These are phyloP conservation scores for Crepidodera aurea DNA, from an alignment of 2,888 invertebrate genomes.

Conservation along the genomic window DNA sequence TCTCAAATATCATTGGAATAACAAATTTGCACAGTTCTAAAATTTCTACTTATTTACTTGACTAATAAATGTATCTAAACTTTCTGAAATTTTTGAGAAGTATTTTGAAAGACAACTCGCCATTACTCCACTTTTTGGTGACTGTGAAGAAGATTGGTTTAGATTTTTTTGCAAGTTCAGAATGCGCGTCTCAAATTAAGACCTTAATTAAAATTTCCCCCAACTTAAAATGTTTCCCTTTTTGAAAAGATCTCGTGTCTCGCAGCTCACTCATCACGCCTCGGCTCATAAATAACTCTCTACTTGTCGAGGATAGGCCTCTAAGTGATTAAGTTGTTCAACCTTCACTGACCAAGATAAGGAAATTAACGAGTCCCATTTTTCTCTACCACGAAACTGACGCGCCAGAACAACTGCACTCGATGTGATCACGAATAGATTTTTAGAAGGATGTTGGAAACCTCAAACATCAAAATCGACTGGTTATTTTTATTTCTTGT, in stretches of 20 bases:
- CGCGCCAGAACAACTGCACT: not conserved
- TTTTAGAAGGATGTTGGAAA: not conserved
- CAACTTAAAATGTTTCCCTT: not conserved
- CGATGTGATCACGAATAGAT: not conserved
- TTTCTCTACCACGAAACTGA: constrained; percentile 22
- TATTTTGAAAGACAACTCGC: no score
- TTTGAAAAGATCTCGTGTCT: not conserved
- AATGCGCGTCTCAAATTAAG: not conserved
- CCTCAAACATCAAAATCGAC: no score
- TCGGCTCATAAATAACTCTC: constrained; percentile 22
- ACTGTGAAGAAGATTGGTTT: no score
- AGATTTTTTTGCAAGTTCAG: no score
- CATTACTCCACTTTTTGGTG: no score
- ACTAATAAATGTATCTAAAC: no score
- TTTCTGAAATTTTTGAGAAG: no score
- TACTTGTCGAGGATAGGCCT: constrained; percentile 17
- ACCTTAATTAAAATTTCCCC: not conserved
- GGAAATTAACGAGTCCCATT: constrained; percentile 27
- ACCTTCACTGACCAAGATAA: constrained; percentile 29
- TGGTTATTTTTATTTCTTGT: no score
- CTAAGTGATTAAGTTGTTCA: constrained; percentile 30
- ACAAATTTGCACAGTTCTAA: no score
- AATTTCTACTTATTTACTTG: no score
- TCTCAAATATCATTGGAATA: no score
- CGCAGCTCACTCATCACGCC: constrained; percentile 11